Base-by-base conservation (phyloP, 1,140 invertebrate species). In the Magallana gigas region DNA sequence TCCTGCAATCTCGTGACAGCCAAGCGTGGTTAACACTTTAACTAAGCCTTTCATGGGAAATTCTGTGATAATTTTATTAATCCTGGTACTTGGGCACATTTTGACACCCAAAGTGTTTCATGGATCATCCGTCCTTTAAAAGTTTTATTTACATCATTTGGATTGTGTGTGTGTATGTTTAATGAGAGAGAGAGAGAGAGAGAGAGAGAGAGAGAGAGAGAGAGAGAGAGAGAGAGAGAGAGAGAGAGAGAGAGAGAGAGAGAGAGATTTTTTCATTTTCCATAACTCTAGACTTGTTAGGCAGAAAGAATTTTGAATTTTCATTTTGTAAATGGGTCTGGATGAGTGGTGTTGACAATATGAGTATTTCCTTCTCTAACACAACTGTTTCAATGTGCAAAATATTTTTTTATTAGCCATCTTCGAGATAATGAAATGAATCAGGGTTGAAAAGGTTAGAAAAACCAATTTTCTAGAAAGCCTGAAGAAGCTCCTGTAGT, bases 51-150 rank as follows among this genome's bases (percentile, higher is more conserved):
- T 29, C 68, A 76, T 76, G 68, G 68, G 68, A 76, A 76, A 76
- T 76, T 76, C 68, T 76, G 68, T 76, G 68, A 76, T 76, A 76
- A 76, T 76, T 76, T 76, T 76, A 29, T 76, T 29, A 76, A 29
- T 76, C 9, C 68, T 11, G 23, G 29, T 76, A 48, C 23, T 36
- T 23, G 8, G 36, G 68, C 23, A 29, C 68, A 29, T 29, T 76
- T 76, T 29, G 29, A 29, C 68, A 76, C 68, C 23, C 9, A 36
- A 7, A 29, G 68, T 23, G 12, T 29, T 11, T 29, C 68, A 76
- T 76, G 12, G 11, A 29, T 76, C 68, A 76, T 76, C 8, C 23
- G 29, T 36, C 11, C 23, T 76, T 76, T 76, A 18, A 48, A 76
- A 9, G 23, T 29, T 36, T 18, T 76, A 76, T 76, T 23, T 29